Conservation (phyloP, 2,113 vertebrate species). For the Miniopterus natalensis region DNA sequence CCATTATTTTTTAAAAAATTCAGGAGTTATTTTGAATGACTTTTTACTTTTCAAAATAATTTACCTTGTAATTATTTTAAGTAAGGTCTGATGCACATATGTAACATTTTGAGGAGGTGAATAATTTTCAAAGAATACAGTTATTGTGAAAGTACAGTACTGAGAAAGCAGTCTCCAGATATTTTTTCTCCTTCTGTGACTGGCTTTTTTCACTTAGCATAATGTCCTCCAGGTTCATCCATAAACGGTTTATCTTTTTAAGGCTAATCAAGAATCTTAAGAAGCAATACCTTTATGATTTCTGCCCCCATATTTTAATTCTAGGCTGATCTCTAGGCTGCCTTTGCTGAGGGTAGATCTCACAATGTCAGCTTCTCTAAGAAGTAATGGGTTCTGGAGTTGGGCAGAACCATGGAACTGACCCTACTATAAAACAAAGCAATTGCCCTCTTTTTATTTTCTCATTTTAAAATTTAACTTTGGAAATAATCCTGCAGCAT, state of each 20-base stretch:
- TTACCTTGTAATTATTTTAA: background rate
- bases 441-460: background rate
- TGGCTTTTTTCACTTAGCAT: background rate
- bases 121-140: background rate
- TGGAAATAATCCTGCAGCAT: background rate
- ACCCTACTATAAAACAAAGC: background rate
- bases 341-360: background rate
- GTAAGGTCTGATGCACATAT: background rate
- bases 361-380: background rate
- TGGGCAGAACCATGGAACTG: background rate
- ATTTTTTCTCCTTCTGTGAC: background rate
- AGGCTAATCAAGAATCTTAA: background rate
- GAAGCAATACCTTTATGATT: background rate
- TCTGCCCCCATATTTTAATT: background rate
- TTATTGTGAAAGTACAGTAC: background rate
- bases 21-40: background rate
- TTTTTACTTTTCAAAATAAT: constrained; percentile 10
- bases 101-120: background rate
- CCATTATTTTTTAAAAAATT: background rate
- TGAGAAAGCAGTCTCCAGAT: background rate
- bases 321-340: background rate
- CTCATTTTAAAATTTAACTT: constrained; percentile 11
- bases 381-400: background rate
- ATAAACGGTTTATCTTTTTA: background rate
- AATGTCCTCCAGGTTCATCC: background rate